These are phyloP conservation scores for Rhynchomys soricoides DNA, from an alignment of 2,113 vertebrate genomes.

Conservation along the genomic window DNA sequence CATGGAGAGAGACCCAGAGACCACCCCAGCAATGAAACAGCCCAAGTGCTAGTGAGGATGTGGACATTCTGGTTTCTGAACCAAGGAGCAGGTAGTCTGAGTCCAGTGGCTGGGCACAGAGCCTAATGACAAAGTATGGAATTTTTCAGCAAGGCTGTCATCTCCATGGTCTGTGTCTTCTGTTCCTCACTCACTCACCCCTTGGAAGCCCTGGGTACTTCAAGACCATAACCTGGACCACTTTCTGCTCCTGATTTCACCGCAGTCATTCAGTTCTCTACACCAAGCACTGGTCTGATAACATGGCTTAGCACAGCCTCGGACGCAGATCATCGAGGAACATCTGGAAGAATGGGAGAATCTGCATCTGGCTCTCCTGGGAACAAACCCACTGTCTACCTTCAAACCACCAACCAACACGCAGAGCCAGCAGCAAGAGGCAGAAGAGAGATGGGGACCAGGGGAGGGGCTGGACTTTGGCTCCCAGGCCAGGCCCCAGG, in stretches of 20 bases:
- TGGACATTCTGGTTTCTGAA: neutral
- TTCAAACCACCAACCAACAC: neutral
- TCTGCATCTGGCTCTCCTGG: neutral
- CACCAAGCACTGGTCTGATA: neutral
- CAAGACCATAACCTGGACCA: accelerated
- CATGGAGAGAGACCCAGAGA: neutral
- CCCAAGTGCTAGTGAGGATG: accelerated
- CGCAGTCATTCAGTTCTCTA: neutral
- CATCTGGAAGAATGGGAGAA: neutral
- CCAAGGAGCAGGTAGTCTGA: neutral
- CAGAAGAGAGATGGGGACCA: neutral
- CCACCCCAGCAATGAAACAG: neutral
- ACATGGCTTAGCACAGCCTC: no score
- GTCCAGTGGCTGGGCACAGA: no score
- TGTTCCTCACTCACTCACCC: neutral
- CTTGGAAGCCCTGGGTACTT: accelerated
- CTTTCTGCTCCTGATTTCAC: no score
- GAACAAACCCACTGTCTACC: no score
- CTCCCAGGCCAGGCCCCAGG: no score
- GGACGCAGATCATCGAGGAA: neutral
- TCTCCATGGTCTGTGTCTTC: accelerated
- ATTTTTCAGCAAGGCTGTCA: no score
- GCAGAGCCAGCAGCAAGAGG: neutral
- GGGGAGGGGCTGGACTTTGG: neutral
- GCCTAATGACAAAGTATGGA: neutral